A percentile compares a stretch with the other conserved stretches of the same genome.
phyloP scores from a whole-genome alignment of 2,797 vertebrate species.

The Pseudochirops cupreus region DNA sequence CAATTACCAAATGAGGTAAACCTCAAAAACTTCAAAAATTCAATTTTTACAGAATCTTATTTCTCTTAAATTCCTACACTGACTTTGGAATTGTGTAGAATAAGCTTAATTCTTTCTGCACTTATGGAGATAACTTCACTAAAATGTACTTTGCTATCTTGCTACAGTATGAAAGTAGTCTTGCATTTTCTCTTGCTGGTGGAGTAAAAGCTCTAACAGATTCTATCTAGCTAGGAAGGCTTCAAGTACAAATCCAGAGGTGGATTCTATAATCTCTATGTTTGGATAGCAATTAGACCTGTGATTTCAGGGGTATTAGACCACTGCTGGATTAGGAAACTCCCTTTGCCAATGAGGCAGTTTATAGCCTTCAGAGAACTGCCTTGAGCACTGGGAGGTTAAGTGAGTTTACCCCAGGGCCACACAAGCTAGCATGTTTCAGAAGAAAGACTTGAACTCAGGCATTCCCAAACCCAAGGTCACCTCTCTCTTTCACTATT shows the following conservation, averaged over 20 bases:
- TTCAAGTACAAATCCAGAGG: background rate
- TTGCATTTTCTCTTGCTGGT: background rate
- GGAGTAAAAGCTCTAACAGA: background rate
- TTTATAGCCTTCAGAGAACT: background rate
- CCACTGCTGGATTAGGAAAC: background rate
- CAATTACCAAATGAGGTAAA: background rate
- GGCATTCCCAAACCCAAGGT: background rate
- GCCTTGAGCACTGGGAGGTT: background rate
- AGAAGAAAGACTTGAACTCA: background rate
- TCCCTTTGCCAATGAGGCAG: background rate
- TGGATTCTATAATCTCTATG: background rate
- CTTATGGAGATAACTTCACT: background rate
- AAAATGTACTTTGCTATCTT: background rate
- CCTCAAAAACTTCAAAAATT: background rate
- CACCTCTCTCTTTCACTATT: background rate
- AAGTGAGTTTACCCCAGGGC: background rate
- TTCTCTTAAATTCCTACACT: constrained; percentile 23
- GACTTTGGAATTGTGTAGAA: background rate
- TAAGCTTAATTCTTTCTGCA: background rate
- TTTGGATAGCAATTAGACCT: background rate
- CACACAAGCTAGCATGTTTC: background rate
- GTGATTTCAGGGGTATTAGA: background rate
- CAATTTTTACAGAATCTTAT: constrained; percentile 27
- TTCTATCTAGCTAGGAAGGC: background rate
- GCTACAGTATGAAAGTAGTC: background rate